Conservation (phyloP, 1,140 invertebrate species). For the Drosophila takahashii region DNA sequence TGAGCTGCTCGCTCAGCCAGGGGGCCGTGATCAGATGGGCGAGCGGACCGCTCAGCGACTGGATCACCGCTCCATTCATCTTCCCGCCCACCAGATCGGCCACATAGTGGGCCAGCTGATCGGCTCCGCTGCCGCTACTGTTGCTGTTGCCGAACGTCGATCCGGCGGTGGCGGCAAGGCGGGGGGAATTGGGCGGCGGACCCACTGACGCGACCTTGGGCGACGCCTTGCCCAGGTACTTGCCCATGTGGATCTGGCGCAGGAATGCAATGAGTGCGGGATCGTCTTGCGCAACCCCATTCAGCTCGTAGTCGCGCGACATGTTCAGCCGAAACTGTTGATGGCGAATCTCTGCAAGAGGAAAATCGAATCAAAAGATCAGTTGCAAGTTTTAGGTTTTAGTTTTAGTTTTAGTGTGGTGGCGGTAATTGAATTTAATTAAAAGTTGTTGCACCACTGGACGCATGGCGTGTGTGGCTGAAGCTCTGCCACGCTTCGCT, state of each 20-base stretch:
- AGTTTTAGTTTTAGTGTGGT: slow-evolving; percentile 6
- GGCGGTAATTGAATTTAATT: slow-evolving; percentile 73
- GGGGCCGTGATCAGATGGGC: slow-evolving; percentile 82
- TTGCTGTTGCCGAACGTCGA: slow-evolving; percentile 46
- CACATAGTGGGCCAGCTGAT: slow-evolving; percentile 85
- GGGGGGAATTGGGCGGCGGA: slow-evolving; percentile 18
- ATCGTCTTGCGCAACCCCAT: slow-evolving; percentile 90
- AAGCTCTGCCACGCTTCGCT: slow-evolving; percentile 63
- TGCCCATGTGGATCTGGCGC: slow-evolving; percentile 87
- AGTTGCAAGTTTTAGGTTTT: slow-evolving; percentile 15
- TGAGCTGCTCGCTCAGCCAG: slow-evolving; percentile 89
- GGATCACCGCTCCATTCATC: slow-evolving; percentile 85
- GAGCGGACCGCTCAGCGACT: slow-evolving; percentile 86
- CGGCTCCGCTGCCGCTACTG: slow-evolving; percentile 56
- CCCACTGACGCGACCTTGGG: slow-evolving; percentile 34
- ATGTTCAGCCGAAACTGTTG: slow-evolving; percentile 90
- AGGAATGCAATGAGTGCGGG: slow-evolving; percentile 90
- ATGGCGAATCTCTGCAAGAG: slow-evolving; percentile 86
- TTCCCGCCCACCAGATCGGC: slow-evolving; percentile 85
- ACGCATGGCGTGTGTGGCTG: slow-evolving; percentile 63
- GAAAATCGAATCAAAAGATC: slow-evolving; percentile 3
- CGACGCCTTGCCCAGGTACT: slow-evolving; percentile 68
- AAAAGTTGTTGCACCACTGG: slow-evolving; percentile 80
- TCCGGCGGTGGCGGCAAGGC: slow-evolving; percentile 19
- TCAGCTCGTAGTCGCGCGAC: slow-evolving; percentile 90